phyloP scores from a whole-genome alignment of 2,113 vertebrate genomes.

The Ameiurus melas region DNA sequence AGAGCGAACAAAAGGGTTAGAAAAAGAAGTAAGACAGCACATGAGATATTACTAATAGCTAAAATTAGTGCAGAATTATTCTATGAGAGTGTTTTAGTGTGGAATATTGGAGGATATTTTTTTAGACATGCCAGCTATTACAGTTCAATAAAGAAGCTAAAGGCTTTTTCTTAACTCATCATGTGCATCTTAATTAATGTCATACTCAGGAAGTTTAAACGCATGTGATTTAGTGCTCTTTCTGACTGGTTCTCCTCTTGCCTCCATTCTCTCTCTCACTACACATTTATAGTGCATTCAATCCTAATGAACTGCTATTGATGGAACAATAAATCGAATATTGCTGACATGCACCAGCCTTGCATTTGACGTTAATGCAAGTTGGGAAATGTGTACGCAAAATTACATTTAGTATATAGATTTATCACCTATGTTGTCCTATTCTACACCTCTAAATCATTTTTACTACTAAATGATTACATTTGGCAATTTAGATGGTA shows the following conservation, averaged over 20 bases:
- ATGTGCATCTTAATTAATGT: constrained; percentile 32
- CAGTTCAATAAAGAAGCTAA: not conserved
- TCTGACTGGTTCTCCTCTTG: not conserved
- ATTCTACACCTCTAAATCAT: not conserved
- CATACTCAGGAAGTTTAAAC: not conserved
- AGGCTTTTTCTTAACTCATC: constrained; percentile 21
- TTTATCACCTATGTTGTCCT: not conserved
- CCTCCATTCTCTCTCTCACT: not conserved
- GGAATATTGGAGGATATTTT: constrained; percentile 12
- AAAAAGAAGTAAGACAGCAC: not conserved
- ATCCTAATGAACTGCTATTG: constrained; percentile 29
- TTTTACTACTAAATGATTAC: not conserved
- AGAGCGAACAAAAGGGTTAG: not conserved
- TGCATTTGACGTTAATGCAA: not conserved
- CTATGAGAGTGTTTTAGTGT: not conserved
- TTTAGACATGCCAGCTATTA: not conserved
- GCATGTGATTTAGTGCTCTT: not conserved
- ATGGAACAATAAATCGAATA: constrained; percentile 27
- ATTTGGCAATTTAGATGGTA: not conserved
- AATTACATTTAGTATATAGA: not conserved
- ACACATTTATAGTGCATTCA: not conserved
- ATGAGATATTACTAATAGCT: not conserved
- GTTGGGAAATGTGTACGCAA: constrained; percentile 7
- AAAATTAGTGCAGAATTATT: not conserved
- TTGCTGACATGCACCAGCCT: not conserved